Base-by-base conservation (phyloP, 2,113 vertebrate species). In the Lota lota region DNA sequence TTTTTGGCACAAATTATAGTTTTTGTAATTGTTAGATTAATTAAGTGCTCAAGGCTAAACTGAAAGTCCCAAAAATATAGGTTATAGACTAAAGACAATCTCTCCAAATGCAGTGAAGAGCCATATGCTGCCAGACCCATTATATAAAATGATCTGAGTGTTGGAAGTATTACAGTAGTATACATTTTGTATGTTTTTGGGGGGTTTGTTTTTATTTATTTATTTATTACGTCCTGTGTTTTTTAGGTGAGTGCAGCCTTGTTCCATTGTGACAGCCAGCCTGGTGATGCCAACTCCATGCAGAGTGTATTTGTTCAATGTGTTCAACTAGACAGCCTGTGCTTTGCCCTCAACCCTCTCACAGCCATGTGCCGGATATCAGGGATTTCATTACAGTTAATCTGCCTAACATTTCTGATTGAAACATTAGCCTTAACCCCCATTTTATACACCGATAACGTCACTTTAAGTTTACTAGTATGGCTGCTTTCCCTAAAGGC, bases 381-480 rank as follows among this genome's bases (percentile, higher is more conserved):
- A 92, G 92, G 91, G 92, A 93, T 90, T 86, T 90, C 74, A 75
- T 88, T 88, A 89, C 76, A 77, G 74, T 85, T 90, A 83, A 89
- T 88, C 75, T 81, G 83, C 86, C 88, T 87, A 76, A 86, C 78
- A 87, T 88, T 87, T 87, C 79, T 77, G 77, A 88, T 81, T 84
- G 82, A 87, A 89, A 86, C 84, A 83, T 86, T 88, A 91, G 92
- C 91, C 92, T 92, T 93, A 93, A 91, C 83, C 83, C 68, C 88
- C 79, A 85, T 83, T 84, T 87, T 89, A 68, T 84, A 74, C 76
- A 78, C 51, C 72, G 21, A 79, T 70, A 86, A 67, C 21, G 15
- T 83, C 18, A 81, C 66, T 86, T 73, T 86, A 87, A 81, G 86
- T 80, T 87, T 79, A 88, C 85, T 88, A 81, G 83, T 84, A 88